Base-by-base conservation (phyloP, 2,113 vertebrate genomes). In the Andinoacara biseriatus region DNA sequence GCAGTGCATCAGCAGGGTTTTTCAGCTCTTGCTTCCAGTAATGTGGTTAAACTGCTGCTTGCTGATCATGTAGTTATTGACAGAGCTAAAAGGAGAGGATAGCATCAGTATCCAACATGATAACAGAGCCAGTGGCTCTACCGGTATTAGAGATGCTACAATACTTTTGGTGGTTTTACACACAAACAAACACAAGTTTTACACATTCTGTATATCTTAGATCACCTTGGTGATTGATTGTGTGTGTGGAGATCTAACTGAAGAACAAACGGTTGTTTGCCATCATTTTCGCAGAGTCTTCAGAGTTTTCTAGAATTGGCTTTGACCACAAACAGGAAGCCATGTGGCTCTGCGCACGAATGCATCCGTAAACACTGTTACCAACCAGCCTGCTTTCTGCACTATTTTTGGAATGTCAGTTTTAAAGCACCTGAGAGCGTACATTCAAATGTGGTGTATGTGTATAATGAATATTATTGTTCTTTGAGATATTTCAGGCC, bases 281-380 rank as follows among this genome's bases (percentile, higher is more conserved):
- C 80, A 62, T 78, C 33, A 61, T 65, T 69, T 86, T 85, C 43
- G 29, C 13, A 3, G 3, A 58, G 17, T 31, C 54, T 84, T 69
- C 61, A 43, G 78, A 81, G 85, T 94, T 92, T 88, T 91, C 89
- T 94, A 92, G 93, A 94, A 92, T 78, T 82, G 58, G 43, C 86
- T 92, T 67, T 90, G 80, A 80, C 91, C 91, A 81, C 87, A 11
- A 88, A 94, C 94, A 95, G 95, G 95, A 95, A 95, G 86, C 65
- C 74, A 56, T 89, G 89, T 89, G 89, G 83, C 83, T 89, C n/a
- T 69, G 20, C 87, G 86, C 86, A 88, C 87, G 63, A 86, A 90
- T 84, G 87, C 81, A 81, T 78, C 38, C 14, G 2, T 63, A 38
- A 74, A 74, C 76, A 46, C 38, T 78, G 59, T 88, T 87, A 76